phyloP scores from a whole-genome alignment of 2,888 invertebrate species.

The Steinernema carpocapsae region DNA sequence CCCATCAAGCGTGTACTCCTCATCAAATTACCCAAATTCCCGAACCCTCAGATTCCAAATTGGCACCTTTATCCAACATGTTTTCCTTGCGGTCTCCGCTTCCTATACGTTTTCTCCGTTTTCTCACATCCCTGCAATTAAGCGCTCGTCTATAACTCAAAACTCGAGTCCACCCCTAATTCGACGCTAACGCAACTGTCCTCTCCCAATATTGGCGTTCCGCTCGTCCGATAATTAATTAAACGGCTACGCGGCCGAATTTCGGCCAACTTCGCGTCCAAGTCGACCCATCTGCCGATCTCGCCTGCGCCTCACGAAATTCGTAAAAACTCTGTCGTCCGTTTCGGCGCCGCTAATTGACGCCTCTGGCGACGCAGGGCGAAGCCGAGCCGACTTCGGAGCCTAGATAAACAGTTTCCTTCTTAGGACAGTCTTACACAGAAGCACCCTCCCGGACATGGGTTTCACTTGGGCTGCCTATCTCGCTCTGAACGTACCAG shows the following conservation, averaged over 20 bases:
- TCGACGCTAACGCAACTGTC: neutral
- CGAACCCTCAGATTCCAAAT: neutral
- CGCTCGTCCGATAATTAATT: slow-evolving; percentile 30
- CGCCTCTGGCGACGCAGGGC: slow-evolving; percentile 9
- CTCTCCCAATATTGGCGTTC: slow-evolving; percentile 27
- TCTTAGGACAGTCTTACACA: neutral
- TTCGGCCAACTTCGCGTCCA: slow-evolving; percentile 14
- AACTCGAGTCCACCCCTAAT: neutral
- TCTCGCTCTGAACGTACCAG: slow-evolving; percentile 47
- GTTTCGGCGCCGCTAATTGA: slow-evolving; percentile 12
- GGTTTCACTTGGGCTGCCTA: neutral
- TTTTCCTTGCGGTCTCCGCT: neutral
- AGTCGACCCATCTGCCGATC: slow-evolving; percentile 16
- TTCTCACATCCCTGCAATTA: neutral
- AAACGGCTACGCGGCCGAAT: slow-evolving; percentile 16
- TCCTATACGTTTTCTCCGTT: neutral
- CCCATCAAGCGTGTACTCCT: too few relatives aligned
- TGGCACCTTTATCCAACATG: neutral
- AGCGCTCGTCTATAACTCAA: neutral
- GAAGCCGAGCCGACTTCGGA: slow-evolving; percentile 5
- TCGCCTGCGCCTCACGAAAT: neutral
- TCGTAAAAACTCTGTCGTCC: slow-evolving; percentile 23
- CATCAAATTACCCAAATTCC: too few relatives aligned
- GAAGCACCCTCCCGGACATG: neutral
- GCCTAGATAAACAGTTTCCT: neutral